Percentiles rank a stretch among this genome's conserved stretches.
phyloP scores from a whole-genome alignment of 2,113 vertebrate genomes.

The Sander vitreus region DNA sequence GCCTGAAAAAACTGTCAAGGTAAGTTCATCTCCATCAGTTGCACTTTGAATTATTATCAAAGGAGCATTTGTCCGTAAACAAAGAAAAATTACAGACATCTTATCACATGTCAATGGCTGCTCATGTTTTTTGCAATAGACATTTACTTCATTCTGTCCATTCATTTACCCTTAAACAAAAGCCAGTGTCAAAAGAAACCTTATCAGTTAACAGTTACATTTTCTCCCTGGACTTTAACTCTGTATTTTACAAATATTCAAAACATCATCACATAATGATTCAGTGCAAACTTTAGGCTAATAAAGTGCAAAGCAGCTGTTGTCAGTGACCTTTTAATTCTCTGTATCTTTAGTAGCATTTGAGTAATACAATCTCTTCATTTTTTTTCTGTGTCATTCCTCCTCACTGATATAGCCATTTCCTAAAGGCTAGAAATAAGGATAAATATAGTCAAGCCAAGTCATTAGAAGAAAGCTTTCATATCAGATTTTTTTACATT shows the following conservation, averaged over 20 bases:
- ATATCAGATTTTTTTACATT: neutral
- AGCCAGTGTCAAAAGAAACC: neutral
- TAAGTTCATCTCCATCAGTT: slow-evolving; percentile 69
- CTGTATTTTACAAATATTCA: neutral
- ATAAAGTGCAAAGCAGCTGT: neutral
- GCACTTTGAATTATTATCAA: neutral
- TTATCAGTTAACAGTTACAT: neutral
- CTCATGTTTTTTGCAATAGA: neutral
- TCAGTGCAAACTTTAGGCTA: neutral
- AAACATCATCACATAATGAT: neutral
- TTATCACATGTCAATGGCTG: neutral
- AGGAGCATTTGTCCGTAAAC: neutral
- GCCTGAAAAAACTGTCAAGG: slow-evolving; percentile 92
- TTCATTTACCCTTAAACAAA: neutral
- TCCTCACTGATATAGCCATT: neutral
- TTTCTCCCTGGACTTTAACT: neutral
- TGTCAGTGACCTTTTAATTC: neutral
- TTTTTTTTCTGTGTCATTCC: neutral
- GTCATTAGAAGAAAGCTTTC: neutral
- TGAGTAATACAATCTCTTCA: neutral
- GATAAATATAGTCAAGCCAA: neutral
- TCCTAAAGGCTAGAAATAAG: neutral
- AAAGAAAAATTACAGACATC: slow-evolving; percentile 1
- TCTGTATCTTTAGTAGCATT: slow-evolving; percentile 3
- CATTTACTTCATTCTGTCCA: neutral